Conservation (phyloP, 2,113 vertebrate species). For the Neoarius graeffei region DNA sequence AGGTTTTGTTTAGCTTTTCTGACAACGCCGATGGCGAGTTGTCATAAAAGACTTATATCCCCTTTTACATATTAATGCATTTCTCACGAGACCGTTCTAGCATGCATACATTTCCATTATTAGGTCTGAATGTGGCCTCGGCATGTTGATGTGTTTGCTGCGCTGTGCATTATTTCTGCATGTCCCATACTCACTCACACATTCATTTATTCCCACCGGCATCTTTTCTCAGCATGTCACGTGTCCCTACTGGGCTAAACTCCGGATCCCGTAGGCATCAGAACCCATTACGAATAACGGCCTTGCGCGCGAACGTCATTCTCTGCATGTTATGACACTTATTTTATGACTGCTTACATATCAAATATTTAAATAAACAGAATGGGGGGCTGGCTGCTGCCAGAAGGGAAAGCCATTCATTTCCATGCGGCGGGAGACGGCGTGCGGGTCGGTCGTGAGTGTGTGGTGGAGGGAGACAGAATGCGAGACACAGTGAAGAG, state of each 20-base stretch:
- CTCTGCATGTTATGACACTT: constrained; percentile 72
- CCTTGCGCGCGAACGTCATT: constrained; percentile 65
- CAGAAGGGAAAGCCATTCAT: constrained; percentile 67
- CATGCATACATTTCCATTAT: constrained; percentile 34
- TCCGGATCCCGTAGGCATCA: constrained; percentile 59
- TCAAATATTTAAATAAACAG: constrained; percentile 80
- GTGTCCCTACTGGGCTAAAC: constrained; percentile 39
- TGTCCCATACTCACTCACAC: constrained; percentile 30
- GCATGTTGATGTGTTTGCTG: constrained; percentile 28
- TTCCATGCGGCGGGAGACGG: constrained; percentile 56
- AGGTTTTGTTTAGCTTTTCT: constrained; percentile 6
- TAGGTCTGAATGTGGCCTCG: constrained; percentile 2
- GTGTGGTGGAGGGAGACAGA: constrained; percentile 16
- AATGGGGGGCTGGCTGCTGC: constrained; percentile 54
- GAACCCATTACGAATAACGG: constrained; percentile 72
- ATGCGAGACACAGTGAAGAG: constrained; percentile 46
- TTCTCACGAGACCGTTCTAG: constrained; percentile 27
- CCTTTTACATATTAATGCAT: constrained; percentile 39
- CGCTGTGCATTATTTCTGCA: constrained; percentile 39
- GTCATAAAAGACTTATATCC: constrained; percentile 3
- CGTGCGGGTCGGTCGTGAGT: constrained; percentile 49
- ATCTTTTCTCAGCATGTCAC: constrained; percentile 46
- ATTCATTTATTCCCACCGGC: constrained; percentile 59
- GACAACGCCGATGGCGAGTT: constrained; percentile 3
- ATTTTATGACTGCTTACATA: constrained; percentile 78